A percentile compares a stretch with the other conserved stretches of the same genome.
Evolutionary conservation across 2,888 invertebrate genomes (phyloP).

Genomic region (Microplitis deprimator): DNA sequence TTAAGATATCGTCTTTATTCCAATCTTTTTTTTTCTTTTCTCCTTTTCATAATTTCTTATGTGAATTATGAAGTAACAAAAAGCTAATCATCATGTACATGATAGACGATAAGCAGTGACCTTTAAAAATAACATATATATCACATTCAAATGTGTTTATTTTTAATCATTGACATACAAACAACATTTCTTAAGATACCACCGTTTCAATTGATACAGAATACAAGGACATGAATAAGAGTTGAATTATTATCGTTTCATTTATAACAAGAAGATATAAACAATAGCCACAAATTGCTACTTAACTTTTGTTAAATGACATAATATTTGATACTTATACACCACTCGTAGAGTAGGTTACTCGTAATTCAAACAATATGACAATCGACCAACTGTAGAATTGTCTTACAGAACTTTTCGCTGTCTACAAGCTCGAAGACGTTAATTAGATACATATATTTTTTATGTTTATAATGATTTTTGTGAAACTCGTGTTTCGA

Average conservation of each 20-base stretch:
- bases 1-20: neutral
- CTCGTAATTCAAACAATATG: neutral
- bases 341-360: neutral
- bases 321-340: neutral
- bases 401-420: neutral
- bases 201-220: neutral
- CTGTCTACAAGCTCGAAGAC: neutral
- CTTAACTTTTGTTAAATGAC: neutral
- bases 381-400: neutral
- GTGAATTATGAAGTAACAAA: neutral
- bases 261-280: neutral
- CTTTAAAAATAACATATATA: neutral
- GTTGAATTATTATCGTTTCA: neutral
- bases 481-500: neutral
- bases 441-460: neutral
- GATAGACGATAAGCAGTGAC: neutral
- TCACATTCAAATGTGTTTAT: neutral
- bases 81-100: neutral
- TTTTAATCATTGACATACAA: slow-evolving; percentile 22
- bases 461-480: neutral
- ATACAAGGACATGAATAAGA: neutral
- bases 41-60: neutral
- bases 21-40: neutral
- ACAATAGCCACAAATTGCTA: neutral
- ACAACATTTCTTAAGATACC: neutral